A percentile compares a stretch with the other conserved stretches of the same genome.
These are phyloP conservation scores for Chrysogorgia sp. DNA, from an alignment of 92 coral and sea anemone genomes.

Conservation along the genomic window DNA sequence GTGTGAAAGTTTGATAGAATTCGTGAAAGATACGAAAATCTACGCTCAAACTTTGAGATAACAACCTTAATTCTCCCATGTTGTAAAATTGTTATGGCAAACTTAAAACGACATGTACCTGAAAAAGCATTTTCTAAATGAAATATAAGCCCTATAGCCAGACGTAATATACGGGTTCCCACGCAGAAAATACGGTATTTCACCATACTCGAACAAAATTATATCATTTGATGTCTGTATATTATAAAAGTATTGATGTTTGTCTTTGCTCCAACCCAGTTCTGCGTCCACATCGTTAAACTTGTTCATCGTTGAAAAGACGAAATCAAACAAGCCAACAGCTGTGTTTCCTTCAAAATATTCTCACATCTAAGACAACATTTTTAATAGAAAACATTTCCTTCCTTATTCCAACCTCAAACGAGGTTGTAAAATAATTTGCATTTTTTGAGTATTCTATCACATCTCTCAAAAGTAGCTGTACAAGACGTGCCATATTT, in stretches of 20 bases:
- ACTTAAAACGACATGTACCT: slow-evolving; percentile 59
- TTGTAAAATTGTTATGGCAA: too few relatives aligned
- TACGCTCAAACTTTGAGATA: too few relatives aligned
- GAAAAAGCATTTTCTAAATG: slow-evolving; percentile 72
- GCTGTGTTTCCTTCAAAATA: too few relatives aligned
- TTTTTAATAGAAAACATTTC: not conserved
- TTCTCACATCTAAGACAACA: not conserved
- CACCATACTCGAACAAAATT: slow-evolving; percentile 81
- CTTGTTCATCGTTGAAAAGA: too few relatives aligned
- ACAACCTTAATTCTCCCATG: too few relatives aligned
- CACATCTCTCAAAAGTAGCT: slow-evolving; percentile 31
- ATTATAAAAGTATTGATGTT: too few relatives aligned
- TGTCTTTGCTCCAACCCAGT: slow-evolving; percentile 28
- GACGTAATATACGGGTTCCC: slow-evolving; percentile 91
- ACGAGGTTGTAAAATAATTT: too few relatives aligned
- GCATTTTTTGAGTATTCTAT: too few relatives aligned
- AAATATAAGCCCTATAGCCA: slow-evolving; percentile 89
- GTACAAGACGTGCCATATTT: not conserved
- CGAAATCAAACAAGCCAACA: too few relatives aligned
- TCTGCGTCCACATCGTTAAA: slow-evolving; percentile 8
- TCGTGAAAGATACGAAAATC: too few relatives aligned
- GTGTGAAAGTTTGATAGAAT: too few relatives aligned
- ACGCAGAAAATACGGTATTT: slow-evolving; percentile 87
- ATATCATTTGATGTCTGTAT: slow-evolving; percentile 40
- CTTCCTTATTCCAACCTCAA: too few relatives aligned